Evolutionary conservation across 1,140 invertebrate genomes (phyloP).

Genomic region (Elymnias hypermnestra): DNA sequence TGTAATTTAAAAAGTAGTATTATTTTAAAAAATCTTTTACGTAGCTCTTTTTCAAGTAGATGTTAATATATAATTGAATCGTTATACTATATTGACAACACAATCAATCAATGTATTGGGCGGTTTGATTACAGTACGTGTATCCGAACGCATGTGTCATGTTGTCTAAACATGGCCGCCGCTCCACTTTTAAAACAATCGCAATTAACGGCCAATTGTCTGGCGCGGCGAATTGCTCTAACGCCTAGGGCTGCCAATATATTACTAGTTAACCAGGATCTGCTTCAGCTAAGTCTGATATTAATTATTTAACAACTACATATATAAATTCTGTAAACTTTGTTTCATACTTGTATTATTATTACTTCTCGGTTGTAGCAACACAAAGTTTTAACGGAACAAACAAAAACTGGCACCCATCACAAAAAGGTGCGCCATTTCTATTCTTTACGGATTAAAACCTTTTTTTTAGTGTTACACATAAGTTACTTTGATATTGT

Average conservation of each 20-base stretch:
- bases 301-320: too few species aligned
- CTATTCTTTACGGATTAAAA: background rate
- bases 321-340: too few species aligned
- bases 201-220: constrained; percentile 66
- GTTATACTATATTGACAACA: background rate
- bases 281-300: too few species aligned
- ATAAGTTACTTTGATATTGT: too few species aligned
- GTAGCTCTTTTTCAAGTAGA: too few species aligned
- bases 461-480: background rate
- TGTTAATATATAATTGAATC: too few species aligned
- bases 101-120: constrained; percentile 5
- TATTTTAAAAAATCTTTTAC: too few species aligned
- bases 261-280: too few species aligned
- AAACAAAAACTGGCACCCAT: background rate
- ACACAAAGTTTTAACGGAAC: background rate
- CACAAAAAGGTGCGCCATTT: background rate
- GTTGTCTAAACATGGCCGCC: constrained; percentile 51
- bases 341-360: background rate
- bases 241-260: constrained; percentile 23
- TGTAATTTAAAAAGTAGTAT: too few species aligned
- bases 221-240: constrained; percentile 34
- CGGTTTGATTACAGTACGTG: constrained; percentile 26
- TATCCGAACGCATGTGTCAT: constrained; percentile 35
- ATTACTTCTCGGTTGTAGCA: too few species aligned
- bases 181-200: constrained; percentile 60